Evolutionary conservation across 2,888 invertebrate species (phyloP).

Genomic region (Pseudanteris insignis): DNA sequence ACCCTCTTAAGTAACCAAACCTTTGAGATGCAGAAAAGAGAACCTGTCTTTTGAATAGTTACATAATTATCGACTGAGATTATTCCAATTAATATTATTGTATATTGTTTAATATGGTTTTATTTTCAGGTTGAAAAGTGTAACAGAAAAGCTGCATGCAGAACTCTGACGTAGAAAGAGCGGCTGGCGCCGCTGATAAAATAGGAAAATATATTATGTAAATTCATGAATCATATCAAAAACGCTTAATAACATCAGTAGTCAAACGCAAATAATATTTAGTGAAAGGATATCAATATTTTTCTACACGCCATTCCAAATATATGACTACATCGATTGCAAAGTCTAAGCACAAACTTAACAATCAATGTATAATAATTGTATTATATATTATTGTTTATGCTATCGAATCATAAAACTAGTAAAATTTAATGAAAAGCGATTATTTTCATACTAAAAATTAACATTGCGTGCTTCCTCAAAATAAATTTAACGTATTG

Average conservation of each 20-base stretch:
- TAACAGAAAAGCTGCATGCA: conserved; percentile 59
- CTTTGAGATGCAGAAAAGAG: too few species aligned
- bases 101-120: too few species aligned
- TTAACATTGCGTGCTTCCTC: conserved; percentile 25
- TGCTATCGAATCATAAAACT: conserved; percentile 1
- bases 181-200: conserved; percentile 39
- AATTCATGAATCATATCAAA: conserved; percentile 27
- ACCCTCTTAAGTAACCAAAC: too few species aligned
- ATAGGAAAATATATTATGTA: conserved; percentile 9
- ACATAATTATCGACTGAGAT: too few species aligned
- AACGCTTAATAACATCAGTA: conserved; percentile 28
- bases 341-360: conserved; percentile 2
- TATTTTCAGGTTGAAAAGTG: conserved; percentile 23
- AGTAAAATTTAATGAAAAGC: not conserved
- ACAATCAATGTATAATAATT: conserved; percentile 9
- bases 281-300: conserved; percentile 42
- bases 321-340: conserved; percentile 2
- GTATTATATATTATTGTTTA: conserved; percentile 4
- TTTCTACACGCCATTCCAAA: conserved; percentile 44
- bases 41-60: too few species aligned
- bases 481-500: conserved; percentile 6
- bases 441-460: conserved; percentile 14
- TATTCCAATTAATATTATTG: too few species aligned
- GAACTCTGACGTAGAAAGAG: conserved; percentile 57
- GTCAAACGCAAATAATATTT: conserved; percentile 29